Percentiles rank a stretch among this genome's conserved stretches.
phyloP scores from a whole-genome alignment of 2,888 invertebrate species.

The Cyaniris semiargus region DNA sequence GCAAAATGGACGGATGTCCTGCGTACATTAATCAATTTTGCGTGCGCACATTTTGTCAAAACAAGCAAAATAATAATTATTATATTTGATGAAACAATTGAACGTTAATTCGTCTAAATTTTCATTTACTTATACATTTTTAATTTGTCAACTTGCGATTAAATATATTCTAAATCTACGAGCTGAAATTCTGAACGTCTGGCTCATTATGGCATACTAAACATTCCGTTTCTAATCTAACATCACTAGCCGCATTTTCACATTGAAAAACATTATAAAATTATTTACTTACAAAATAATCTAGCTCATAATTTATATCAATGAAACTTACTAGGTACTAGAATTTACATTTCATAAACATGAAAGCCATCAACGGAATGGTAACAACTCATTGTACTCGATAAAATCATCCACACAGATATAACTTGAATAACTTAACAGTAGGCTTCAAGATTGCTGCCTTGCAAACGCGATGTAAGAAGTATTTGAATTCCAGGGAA shows the following conservation, averaged over 20 bases:
- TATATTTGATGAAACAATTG: not conserved
- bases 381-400: constrained; percentile 14
- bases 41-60: not conserved
- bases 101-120: not conserved
- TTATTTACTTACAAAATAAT: constrained; percentile 43
- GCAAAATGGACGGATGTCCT: too few species aligned
- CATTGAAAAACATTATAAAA: constrained; percentile 48
- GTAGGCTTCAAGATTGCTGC: not conserved
- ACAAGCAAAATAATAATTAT: not conserved
- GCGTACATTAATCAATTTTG: not conserved
- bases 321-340: constrained; percentile 16
- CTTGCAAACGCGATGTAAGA: not conserved
- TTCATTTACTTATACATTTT: not conserved
- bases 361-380: constrained; percentile 26
- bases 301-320: constrained; percentile 27
- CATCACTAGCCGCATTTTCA: constrained; percentile 46
- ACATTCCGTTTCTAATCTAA: constrained; percentile 24
- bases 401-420: constrained; percentile 20
- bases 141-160: not conserved
- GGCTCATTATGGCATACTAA: not conserved
- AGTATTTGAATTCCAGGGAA: not conserved
- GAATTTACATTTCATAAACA: not conserved
- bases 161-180: constrained; percentile 2
- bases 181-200: constrained; percentile 12
- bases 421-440: not conserved